These are phyloP conservation scores for Eilema depressum DNA, from an alignment of 2,888 invertebrate genomes.

Conservation along the genomic window DNA sequence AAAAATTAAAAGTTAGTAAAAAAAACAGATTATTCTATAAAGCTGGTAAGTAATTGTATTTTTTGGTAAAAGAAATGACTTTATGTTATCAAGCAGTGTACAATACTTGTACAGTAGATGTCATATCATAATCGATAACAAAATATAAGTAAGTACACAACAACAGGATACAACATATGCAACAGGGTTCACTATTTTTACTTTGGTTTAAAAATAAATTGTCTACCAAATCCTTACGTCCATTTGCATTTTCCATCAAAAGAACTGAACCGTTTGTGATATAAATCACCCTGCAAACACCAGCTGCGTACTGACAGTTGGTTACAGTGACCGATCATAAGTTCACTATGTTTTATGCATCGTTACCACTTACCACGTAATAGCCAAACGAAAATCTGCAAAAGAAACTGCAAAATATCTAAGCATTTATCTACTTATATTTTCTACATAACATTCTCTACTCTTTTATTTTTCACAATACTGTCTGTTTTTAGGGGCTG, in stretches of 20 bases:
- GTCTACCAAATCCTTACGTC: not conserved
- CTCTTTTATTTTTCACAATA: not conserved
- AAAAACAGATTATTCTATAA: no score
- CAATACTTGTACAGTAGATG: no score
- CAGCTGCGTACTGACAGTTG: constrained; percentile 26
- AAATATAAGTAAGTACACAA: no score
- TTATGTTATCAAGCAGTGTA: no score
- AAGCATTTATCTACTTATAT: not conserved
- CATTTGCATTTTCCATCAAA: not conserved
- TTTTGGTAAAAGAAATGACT: no score
- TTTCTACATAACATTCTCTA: not conserved
- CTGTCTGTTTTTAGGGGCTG: constrained; percentile 14
- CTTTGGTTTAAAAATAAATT: no score
- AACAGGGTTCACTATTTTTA: no score
- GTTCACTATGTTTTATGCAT: constrained; percentile 26
- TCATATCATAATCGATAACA: no score
- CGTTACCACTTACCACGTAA: constrained; percentile 5
- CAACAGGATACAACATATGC: no score
- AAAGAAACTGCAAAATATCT: not conserved
- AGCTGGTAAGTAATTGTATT: no score
- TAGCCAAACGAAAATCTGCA: not conserved
- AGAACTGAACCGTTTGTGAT: not conserved
- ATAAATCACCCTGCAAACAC: constrained; percentile 8
- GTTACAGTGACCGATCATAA: constrained; percentile 40
- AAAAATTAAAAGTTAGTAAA: no score